Percentiles rank a stretch among this genome's conserved stretches.
Evolutionary conservation across 2,113 vertebrate genomes (phyloP).

Genomic region (Dermatemys mawii): DNA sequence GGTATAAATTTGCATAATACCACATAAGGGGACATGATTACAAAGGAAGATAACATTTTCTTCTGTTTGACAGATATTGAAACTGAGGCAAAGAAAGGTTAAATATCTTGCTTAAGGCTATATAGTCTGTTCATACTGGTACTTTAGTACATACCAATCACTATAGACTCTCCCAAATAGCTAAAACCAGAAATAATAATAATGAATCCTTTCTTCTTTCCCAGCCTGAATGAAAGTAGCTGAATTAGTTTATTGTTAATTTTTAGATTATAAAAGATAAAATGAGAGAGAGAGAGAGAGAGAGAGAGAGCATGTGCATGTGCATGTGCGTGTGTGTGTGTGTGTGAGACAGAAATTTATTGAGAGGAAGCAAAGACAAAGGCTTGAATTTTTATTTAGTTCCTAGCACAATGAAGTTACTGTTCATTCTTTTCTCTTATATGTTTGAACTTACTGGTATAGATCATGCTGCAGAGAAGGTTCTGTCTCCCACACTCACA

Average conservation of each 20-base stretch:
- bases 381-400: neutral
- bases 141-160: neutral
- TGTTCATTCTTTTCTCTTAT: slow-evolving; percentile 13
- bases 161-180: neutral
- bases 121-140: neutral
- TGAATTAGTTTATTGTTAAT: neutral
- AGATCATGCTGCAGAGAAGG: slow-evolving; percentile 45
- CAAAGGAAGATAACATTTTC: neutral
- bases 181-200: neutral
- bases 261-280: neutral
- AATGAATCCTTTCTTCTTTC: neutral
- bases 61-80: neutral
- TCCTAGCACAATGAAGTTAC: neutral
- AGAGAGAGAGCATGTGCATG: no score
- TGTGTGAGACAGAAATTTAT: neutral
- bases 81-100: neutral
- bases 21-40: neutral
- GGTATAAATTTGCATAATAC: neutral
- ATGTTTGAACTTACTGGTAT: slow-evolving; percentile 29
- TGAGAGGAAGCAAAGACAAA: neutral
- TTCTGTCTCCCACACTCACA: slow-evolving; percentile 57
- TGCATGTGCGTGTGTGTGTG: neutral
- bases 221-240: neutral
- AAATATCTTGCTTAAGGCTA: neutral
- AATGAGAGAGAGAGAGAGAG: no score